These are phyloP conservation scores for Limonius californicus DNA, from an alignment of 1,140 invertebrate genomes.

Conservation along the genomic window DNA sequence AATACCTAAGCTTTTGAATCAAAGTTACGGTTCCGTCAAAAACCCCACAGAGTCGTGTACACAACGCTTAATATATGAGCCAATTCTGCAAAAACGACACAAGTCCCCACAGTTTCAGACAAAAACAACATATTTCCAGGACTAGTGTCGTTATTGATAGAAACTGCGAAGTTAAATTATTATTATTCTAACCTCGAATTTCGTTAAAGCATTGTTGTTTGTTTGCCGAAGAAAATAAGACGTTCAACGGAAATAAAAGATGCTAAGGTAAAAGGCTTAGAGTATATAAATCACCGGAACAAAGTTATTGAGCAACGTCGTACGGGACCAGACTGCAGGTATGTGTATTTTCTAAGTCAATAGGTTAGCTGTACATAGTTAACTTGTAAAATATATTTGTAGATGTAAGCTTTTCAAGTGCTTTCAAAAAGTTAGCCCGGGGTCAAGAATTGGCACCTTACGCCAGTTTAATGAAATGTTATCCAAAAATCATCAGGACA, in stretches of 20 bases:
- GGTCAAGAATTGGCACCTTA: not conserved
- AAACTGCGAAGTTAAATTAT: too few relatives aligned
- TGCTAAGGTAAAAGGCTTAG: not conserved
- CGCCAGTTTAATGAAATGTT: not conserved
- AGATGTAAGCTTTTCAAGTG: not conserved
- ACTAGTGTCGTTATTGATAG: too few relatives aligned
- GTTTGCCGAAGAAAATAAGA: not conserved
- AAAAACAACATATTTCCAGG: not conserved
- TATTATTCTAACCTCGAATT: too few relatives aligned
- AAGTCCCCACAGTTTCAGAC: not conserved
- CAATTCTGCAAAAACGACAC: not conserved
- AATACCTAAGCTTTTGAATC: not conserved
- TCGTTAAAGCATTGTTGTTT: not conserved
- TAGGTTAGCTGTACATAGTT: not conserved
- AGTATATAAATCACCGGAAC: not conserved
- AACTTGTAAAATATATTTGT: not conserved
- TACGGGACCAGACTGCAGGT: not conserved
- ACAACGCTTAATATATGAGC: not conserved
- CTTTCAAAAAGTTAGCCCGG: not conserved
- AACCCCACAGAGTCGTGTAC: not conserved
- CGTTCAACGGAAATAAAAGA: not conserved
- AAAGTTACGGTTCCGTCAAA: not conserved
- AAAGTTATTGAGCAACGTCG: not conserved
- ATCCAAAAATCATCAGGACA: not conserved
- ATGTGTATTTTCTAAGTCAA: not conserved